These are phyloP conservation scores for Chrysoperla carnea DNA, from an alignment of 1,140 invertebrate species.

Conservation along the genomic window DNA sequence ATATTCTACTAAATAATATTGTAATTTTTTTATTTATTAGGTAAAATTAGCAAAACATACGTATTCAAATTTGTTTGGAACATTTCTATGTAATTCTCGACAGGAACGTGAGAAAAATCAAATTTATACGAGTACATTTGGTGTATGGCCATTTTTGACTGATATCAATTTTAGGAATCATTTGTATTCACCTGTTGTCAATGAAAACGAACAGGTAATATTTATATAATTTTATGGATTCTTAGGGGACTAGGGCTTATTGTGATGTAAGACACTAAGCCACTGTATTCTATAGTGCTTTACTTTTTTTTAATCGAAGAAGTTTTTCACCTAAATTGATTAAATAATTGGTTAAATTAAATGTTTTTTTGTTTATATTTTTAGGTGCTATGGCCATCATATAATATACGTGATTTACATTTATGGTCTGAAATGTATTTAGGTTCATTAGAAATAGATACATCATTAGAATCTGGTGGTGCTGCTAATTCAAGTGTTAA, in stretches of 20 bases:
- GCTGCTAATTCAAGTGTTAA: not conserved
- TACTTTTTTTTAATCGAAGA: too few relatives aligned
- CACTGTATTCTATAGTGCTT: too few relatives aligned
- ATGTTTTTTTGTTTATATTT: slow-evolving; percentile 8
- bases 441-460: slow-evolving; percentile 32
- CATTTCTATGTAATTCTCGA: slow-evolving; percentile 84
- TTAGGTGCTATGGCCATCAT: slow-evolving; percentile 72
- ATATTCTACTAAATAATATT: too few relatives aligned
- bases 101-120: slow-evolving; percentile 52
- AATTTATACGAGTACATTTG: slow-evolving; percentile 56
- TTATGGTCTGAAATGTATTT: slow-evolving; percentile 78
- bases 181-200: slow-evolving; percentile 46
- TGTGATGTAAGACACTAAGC: too few relatives aligned
- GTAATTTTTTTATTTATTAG: slow-evolving; percentile 35
- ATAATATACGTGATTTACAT: slow-evolving; percentile 60
- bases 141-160: slow-evolving; percentile 74
- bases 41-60: slow-evolving; percentile 89
- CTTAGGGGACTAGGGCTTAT: too few relatives aligned
- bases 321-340: too few relatives aligned
- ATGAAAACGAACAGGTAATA: slow-evolving; percentile 5
- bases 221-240: too few relatives aligned
- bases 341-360: too few relatives aligned
- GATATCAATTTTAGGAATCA: slow-evolving; percentile 70
- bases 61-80: slow-evolving; percentile 92
- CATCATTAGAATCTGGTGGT: not conserved